Evolutionary conservation across 2,113 vertebrate genomes (phyloP), one percentile per base, ranked within the genome.

Genomic region (Tetraodon nigroviridis): DNA sequence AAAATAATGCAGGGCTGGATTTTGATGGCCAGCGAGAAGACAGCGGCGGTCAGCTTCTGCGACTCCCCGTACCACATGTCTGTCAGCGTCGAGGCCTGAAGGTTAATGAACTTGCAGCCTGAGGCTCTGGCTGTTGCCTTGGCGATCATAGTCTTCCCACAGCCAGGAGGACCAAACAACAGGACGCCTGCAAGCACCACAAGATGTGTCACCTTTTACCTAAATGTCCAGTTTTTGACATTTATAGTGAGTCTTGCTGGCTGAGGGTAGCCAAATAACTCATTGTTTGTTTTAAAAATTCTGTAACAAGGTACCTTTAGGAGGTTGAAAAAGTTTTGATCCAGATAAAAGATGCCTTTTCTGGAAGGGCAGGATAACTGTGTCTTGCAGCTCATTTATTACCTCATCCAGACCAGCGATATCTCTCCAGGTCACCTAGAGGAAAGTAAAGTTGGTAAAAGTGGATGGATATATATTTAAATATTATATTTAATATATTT

Each of bases 1-100:
- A 92, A 92, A 65, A 92, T 78, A 19, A 93, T 92, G 69, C 91
- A 92, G 14, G 91, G 92, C 44, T 92, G 91, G 69, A 92, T 84
- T 83, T 93, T 92, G 24, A 78, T 79, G 27, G 90, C 91, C 82
- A 93, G 57, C 3, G 92, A 91, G 79, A 93, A 93, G 24, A 92
- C 90, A 0, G 92, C 91, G 17, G 91, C 90, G 0, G 91, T 90
- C 73, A 93, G 87, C 79, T 92, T 92, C 75, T 93, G 90, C 0
- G 90, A 91, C 64, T 92, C 91, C 0, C 91, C 91, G 1, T 92
- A 92, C 91, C 92, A 92, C 84, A 92, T 92, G 71, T 93, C 91
- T 0, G 90, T 91, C 83, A 93, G 63, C 0, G 87, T 90, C 58
- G 91, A 92, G 4, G 90, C 84, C 80, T 92, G 90, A 5, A 93